Conservation (phyloP, 2,797 vertebrate genomes). For the Anguilla megastoma region DNA sequence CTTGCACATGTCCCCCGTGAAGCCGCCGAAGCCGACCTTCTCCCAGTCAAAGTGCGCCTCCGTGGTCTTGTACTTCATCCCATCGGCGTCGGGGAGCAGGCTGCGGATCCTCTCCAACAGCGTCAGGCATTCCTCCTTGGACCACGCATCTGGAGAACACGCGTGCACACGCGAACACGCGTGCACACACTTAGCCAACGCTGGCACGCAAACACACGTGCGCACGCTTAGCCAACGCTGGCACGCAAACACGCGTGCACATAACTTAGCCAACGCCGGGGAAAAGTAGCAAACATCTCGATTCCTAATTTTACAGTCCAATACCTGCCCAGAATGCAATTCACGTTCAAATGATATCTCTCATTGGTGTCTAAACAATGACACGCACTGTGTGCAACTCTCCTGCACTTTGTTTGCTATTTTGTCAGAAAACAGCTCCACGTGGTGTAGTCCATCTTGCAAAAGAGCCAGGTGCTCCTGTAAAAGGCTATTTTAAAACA, state of each 20-base stretch:
- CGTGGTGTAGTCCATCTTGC: not conserved
- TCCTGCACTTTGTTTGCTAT: not conserved
- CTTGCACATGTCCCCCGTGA: conserved; percentile 74
- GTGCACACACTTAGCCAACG: not conserved
- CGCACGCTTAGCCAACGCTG: not conserved
- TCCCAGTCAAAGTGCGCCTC: conserved; percentile 82
- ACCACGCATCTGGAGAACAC: conserved; percentile 61
- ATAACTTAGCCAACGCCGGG: not conserved
- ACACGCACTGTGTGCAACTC: not conserved
- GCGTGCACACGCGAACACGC: not conserved
- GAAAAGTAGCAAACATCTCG: not conserved
- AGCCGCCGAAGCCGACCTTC: conserved; percentile 72
- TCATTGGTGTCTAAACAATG: not conserved
- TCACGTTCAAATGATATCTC: not conserved
- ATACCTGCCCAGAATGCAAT: not conserved
- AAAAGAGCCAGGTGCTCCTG: not conserved
- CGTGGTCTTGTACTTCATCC: conserved; percentile 79
- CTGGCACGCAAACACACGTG: not conserved
- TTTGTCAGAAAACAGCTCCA: too few species aligned
- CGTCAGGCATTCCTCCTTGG: conserved; percentile 72
- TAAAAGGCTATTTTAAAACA: not conserved
- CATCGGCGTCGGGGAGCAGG: conserved; percentile 68
- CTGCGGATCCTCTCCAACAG: conserved; percentile 75
- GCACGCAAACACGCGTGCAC: not conserved
- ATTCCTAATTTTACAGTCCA: not conserved